Conservation (phyloP, 2,888 invertebrate genomes). For the Lissonota sp. region DNA sequence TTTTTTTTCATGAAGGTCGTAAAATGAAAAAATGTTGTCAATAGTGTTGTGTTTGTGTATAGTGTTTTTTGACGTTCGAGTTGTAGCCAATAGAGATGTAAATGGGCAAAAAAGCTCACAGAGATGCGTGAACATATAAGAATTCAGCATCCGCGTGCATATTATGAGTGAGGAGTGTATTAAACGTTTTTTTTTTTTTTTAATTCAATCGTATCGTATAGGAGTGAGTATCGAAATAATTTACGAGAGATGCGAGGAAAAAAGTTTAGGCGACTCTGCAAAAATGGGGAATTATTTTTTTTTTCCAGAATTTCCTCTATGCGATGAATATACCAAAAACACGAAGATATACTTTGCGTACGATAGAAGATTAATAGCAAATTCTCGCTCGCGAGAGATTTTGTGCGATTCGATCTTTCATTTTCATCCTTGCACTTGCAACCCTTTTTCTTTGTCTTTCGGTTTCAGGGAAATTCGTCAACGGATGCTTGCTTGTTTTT, state of each 20-base stretch:
- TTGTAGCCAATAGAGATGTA: no score
- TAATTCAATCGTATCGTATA: slow-evolving; percentile 36
- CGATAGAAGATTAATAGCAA: slow-evolving; percentile 56
- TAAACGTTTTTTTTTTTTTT: slow-evolving; percentile 8
- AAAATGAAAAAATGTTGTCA: no score
- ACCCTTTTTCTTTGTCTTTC: not conserved
- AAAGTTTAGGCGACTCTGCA: slow-evolving; percentile 11
- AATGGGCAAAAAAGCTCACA: slow-evolving; percentile 22
- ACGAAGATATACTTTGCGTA: slow-evolving; percentile 57
- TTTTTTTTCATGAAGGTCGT: no score
- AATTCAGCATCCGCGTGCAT: slow-evolving; percentile 27
- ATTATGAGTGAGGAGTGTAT: slow-evolving; percentile 22
- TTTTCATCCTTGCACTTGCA: not conserved
- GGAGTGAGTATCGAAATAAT: slow-evolving; percentile 49
- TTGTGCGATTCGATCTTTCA: not conserved
- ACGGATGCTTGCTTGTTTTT: no score
- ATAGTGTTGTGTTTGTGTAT: no score
- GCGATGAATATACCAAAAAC: slow-evolving; percentile 54
- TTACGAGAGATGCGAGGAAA: slow-evolving; percentile 39
- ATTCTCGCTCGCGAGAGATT: slow-evolving; percentile 45
- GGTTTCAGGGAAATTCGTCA: not conserved
- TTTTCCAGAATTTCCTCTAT: slow-evolving; percentile 15
- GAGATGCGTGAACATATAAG: slow-evolving; percentile 23
- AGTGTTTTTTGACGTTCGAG: no score
- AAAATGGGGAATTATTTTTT: slow-evolving; percentile 22